phyloP scores from a whole-genome alignment of 2,888 invertebrate genomes.

The Dinocampus coccinellae region DNA sequence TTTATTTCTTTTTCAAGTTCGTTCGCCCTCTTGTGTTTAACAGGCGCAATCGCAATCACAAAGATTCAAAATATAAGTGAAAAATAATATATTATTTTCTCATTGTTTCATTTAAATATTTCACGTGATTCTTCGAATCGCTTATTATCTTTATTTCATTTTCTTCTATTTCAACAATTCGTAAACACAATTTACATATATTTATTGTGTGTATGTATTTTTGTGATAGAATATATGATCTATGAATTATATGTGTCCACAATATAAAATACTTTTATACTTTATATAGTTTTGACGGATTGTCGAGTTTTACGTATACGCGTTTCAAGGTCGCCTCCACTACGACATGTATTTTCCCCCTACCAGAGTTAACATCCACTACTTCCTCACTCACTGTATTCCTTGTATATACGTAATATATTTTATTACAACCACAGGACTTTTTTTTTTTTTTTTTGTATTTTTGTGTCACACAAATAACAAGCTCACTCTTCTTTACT shows the following conservation, averaged over 20 bases:
- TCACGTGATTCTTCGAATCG: not conserved
- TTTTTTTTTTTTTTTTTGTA: slow-evolving; percentile 33
- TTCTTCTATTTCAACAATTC: not conserved
- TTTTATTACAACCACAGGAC: slow-evolving; percentile 41
- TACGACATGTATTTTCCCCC: slow-evolving; percentile 46
- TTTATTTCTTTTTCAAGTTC: no score
- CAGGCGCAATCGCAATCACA: not conserved
- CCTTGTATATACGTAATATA: not conserved
- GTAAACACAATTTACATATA: not conserved
- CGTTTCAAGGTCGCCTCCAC: slow-evolving; percentile 48
- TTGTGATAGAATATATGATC: no score
- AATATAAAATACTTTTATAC: slow-evolving; percentile 43
- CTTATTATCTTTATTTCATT: not conserved
- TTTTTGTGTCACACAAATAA: slow-evolving; percentile 18
- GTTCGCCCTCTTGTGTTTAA: not conserved
- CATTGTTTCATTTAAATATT: not conserved
- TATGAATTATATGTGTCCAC: not conserved
- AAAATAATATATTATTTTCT: not conserved
- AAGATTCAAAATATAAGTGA: not conserved
- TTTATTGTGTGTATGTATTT: slow-evolving; percentile 30
- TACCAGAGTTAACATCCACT: slow-evolving; percentile 44
- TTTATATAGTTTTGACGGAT: slow-evolving; percentile 59
- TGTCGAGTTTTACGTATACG: slow-evolving; percentile 58
- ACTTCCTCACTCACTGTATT: slow-evolving; percentile 38
- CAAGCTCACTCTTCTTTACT: slow-evolving; percentile 9